Evolutionary conservation across 2,888 invertebrate genomes (phyloP).

Genomic region (Anthrax anthrax): DNA sequence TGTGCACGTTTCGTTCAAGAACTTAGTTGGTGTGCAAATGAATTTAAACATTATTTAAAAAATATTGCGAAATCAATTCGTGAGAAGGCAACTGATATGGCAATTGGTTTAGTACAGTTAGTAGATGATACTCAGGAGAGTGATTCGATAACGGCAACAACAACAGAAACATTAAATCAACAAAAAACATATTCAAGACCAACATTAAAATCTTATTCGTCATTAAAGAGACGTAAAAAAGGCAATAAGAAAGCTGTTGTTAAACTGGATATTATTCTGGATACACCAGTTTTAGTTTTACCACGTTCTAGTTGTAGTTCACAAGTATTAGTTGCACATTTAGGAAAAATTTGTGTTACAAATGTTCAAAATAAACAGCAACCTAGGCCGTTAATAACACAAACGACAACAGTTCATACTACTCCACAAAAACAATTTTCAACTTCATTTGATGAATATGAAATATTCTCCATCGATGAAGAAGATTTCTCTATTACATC

Average conservation of each 20-base stretch:
- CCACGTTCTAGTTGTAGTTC: constrained; percentile 63
- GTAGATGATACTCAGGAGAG: constrained; percentile 28
- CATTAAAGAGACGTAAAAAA: neutral
- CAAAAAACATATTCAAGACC: neutral
- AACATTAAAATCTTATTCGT: neutral
- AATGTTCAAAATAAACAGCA: constrained; percentile 27
- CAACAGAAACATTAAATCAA: constrained; percentile 2
- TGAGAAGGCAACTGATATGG: constrained; percentile 87
- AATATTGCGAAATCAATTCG: constrained; percentile 74
- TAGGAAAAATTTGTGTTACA: constrained; percentile 67
- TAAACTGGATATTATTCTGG: constrained; percentile 60
- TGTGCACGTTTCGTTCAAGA: constrained; percentile 75
- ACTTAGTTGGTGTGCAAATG: constrained; percentile 73
- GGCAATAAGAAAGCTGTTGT: constrained; percentile 1
- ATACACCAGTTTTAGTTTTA: constrained; percentile 82
- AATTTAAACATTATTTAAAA: constrained; percentile 67
- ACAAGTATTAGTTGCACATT: constrained; percentile 80
- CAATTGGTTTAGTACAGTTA: constrained; percentile 71
- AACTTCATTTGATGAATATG: constrained; percentile 6
- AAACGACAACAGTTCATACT: neutral
- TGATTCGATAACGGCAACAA: constrained; percentile 11
- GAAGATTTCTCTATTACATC: constrained; percentile 5
- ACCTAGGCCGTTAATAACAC: neutral
- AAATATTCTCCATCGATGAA: constrained; percentile 14
- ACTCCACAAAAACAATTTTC: neutral